Conservation (phyloP, 2,113 vertebrate species). For the Vireo altiloquus region DNA sequence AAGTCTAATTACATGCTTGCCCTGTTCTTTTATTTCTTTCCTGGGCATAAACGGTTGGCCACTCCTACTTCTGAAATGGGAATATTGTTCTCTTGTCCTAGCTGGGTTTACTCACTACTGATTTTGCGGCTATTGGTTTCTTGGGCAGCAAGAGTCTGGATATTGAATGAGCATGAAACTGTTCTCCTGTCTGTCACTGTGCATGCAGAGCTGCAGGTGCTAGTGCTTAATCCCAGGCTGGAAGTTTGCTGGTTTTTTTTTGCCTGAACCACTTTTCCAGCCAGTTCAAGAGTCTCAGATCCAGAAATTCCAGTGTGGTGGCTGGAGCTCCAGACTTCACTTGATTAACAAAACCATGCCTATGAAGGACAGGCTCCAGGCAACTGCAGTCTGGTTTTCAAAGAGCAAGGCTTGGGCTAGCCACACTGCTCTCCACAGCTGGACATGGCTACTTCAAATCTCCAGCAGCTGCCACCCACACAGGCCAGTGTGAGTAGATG, state of each 20-base stretch:
- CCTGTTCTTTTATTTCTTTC: background rate
- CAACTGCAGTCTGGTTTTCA: constrained; percentile 15
- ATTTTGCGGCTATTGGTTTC: constrained; percentile 10
- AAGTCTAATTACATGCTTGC: constrained; percentile 39
- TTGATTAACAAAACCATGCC: background rate
- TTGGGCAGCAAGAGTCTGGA: background rate
- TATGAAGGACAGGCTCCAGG: background rate
- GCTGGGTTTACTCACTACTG: constrained; percentile 6
- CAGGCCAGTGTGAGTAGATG: background rate
- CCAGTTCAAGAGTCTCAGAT: background rate
- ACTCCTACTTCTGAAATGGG: background rate
- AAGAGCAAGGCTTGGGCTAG: background rate
- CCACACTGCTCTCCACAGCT: constrained; percentile 30
- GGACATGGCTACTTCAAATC: background rate
- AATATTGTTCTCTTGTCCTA: background rate
- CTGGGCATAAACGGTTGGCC: background rate
- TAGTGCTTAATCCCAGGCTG: background rate
- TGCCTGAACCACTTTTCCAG: background rate
- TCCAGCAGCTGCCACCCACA: constrained; percentile 38
- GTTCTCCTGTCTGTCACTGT: background rate
- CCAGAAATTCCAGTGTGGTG: background rate
- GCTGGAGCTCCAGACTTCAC: background rate
- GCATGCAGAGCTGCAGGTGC: background rate
- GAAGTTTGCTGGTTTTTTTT: background rate
- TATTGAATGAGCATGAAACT: background rate